Evolutionary conservation across 2,113 vertebrate species (phyloP).

Genomic region (Prinia subflava): DNA sequence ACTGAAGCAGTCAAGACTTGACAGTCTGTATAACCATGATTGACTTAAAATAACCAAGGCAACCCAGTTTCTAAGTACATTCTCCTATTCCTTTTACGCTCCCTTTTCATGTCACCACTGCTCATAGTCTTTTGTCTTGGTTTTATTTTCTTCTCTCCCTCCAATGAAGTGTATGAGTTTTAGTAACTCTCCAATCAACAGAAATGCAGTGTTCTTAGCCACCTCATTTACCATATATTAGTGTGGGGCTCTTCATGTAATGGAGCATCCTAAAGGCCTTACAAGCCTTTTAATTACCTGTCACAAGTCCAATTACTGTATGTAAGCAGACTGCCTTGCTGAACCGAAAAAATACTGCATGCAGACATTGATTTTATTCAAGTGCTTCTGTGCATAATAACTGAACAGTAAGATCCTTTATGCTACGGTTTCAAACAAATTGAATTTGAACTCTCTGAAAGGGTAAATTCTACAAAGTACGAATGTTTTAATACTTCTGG

Average conservation of each 20-base stretch:
- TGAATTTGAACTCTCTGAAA: not conserved
- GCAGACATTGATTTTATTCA: not conserved
- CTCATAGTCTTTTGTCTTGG: slow-evolving; percentile 31
- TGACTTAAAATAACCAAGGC: slow-evolving; percentile 52
- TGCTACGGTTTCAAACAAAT: not conserved
- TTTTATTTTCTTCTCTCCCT: slow-evolving; percentile 13
- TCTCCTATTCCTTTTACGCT: not conserved
- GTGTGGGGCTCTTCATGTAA: slow-evolving; percentile 10
- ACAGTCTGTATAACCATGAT: not conserved
- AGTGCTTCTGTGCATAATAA: not conserved
- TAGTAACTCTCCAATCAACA: slow-evolving; percentile 6
- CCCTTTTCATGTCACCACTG: slow-evolving; percentile 6
- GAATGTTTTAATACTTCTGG: not conserved
- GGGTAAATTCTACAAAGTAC: not conserved
- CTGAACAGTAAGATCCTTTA: not conserved
- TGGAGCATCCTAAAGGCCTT: slow-evolving; percentile 46
- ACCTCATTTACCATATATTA: slow-evolving; percentile 38
- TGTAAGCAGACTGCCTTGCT: not conserved
- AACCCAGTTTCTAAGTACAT: slow-evolving; percentile 23
- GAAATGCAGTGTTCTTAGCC: not conserved
- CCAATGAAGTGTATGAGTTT: slow-evolving; percentile 4
- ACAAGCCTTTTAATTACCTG: slow-evolving; percentile 61
- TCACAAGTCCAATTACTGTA: slow-evolving; percentile 41
- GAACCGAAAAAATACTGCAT: not conserved
- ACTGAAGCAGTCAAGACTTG: slow-evolving; percentile 28